Base-by-base conservation (phyloP, 2,888 invertebrate genomes). In the Biston betularia region DNA sequence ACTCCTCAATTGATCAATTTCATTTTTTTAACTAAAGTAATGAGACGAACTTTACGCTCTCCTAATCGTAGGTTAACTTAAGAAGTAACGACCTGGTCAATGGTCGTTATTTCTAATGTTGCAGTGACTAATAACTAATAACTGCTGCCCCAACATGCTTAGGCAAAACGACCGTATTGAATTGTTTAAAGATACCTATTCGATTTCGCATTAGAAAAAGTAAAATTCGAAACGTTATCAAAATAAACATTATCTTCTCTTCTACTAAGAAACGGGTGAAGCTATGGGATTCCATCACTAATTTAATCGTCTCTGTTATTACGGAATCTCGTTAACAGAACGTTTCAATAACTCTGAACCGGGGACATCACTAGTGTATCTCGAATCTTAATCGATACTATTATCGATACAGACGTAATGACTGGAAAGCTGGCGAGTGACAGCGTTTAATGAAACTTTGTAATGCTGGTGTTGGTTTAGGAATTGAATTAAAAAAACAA, bases 321-420 rank as follows among this genome's bases (percentile, higher is more conserved):
- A 72, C 66, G 48, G 69, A 73, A 72, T 68, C 71, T 73, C 71
- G 73, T 75, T 73, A 75, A 72, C 71, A 74, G 68, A 72, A 73
- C 73, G 71, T 66, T 71, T 72, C 66, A 60, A 57, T 61, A 67
- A 56, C 58, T 68, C 59, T 33, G 63, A 59, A 53, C 48, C 59
- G 52, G 66, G 69, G 65, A 63, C 69, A 65, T 70, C 69, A 71
- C 69, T 71, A 71, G 77, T 75, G 73, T 65, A 71, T 65, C 67
- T 68, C 73, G 69, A 86, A 85, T 88, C 84, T 87, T 85, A 87
- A 87, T 87, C 81, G 84, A 65, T 78, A 76, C 80, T 70, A 85
- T 86, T 86, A 89, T 83, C 83, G 86, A 85, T 84, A 82, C 77
- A 79, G 58, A 46, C 24, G 57, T 46, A 46, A 66, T 57, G 57